These are phyloP conservation scores for Syrrhaptes paradoxus DNA, from an alignment of 2,113 vertebrate genomes.

Conservation along the genomic window DNA sequence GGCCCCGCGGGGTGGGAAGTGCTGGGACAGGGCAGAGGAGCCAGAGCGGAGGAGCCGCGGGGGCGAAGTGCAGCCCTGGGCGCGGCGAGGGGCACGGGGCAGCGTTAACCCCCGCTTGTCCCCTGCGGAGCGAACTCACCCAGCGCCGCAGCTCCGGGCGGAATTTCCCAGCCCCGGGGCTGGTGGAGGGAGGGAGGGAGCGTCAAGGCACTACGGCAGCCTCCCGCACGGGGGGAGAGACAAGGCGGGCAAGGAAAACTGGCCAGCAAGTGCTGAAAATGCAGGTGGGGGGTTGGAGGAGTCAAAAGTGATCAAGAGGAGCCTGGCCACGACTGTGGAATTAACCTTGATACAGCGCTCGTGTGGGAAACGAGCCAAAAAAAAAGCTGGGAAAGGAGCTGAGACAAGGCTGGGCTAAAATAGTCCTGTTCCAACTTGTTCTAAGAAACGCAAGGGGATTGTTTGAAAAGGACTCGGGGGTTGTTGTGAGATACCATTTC, in stretches of 20 bases:
- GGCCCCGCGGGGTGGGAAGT: no score
- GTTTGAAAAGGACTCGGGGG: neutral
- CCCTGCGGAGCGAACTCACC: neutral
- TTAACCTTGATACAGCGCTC: neutral
- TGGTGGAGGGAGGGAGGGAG: no score
- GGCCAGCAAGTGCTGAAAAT: accelerated
- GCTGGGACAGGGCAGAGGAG: no score
- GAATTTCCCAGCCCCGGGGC: accelerated
- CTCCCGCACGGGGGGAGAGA: accelerated
- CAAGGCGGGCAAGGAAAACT: accelerated
- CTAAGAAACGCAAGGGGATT: neutral
- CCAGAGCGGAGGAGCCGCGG: neutral
- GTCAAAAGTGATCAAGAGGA: neutral
- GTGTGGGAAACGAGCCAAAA: neutral
- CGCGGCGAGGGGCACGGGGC: neutral
- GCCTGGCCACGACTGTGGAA: accelerated
- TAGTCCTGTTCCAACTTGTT: neutral
- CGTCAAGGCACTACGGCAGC: no score
- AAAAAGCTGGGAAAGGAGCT: neutral
- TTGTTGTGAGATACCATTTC: accelerated
- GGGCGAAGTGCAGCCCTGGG: neutral
- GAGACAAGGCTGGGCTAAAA: neutral
- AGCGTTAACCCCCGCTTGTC: neutral
- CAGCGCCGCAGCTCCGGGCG: accelerated
- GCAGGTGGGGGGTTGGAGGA: neutral